Evolutionary conservation across 64 coral and sea anemone genomes (phyloP).

Genomic region (Trachythela sp.): DNA sequence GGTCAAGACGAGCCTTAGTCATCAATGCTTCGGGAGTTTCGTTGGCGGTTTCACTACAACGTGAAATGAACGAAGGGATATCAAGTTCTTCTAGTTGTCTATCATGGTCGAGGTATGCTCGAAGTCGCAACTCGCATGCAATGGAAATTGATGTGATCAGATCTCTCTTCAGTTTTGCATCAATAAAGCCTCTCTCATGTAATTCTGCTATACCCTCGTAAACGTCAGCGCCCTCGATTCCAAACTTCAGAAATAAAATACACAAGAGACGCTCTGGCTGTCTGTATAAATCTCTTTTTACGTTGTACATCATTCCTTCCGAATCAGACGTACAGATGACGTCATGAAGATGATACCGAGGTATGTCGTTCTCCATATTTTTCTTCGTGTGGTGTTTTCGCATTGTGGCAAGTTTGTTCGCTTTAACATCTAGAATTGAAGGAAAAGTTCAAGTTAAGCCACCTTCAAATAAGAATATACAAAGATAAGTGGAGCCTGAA

Average conservation of each 20-base stretch:
- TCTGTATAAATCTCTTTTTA: background rate
- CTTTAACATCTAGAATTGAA: background rate
- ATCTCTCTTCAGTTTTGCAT: background rate
- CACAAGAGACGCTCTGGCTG: background rate
- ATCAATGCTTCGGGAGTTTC: background rate
- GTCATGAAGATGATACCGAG: background rate
- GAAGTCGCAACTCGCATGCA: background rate
- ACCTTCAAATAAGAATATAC: background rate
- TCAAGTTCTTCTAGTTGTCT: slow-evolving; percentile 8
- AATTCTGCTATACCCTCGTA: background rate
- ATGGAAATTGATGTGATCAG: slow-evolving; percentile 1
- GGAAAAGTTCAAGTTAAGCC: background rate
- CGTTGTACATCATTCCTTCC: background rate
- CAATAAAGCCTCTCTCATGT: background rate
- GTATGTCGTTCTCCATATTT: background rate
- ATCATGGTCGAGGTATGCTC: background rate
- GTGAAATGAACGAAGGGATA: background rate
- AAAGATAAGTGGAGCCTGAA: background rate
- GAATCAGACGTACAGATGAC: background rate
- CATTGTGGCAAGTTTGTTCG: background rate
- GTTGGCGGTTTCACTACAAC: background rate
- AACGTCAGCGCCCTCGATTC: background rate
- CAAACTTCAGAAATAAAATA: background rate
- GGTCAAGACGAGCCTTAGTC: background rate
- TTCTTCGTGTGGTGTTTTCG: background rate